Base-by-base conservation (phyloP, 1,140 invertebrate genomes). In the Stenopsyche tienmushanensis region DNA sequence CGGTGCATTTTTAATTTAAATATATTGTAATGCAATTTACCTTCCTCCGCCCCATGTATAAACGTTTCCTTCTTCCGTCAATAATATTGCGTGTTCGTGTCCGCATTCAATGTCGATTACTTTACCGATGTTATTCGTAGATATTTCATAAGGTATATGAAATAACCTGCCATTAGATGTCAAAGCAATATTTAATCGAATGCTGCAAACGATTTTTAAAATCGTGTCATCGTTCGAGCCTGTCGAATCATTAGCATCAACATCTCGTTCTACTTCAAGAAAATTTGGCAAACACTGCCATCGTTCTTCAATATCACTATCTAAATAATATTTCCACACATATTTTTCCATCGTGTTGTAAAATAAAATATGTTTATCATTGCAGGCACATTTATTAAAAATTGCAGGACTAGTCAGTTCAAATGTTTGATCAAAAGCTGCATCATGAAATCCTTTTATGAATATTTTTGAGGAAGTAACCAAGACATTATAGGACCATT, bases 11-110 rank as follows among this genome's bases (percentile, higher is more conserved):
- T 13, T 39, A 39, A 39, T 8, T 13, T 39, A 39, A n/a, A 39
- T 39, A 39, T 39, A 39, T 13, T n/a, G n/a, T 39, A 34, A 34
- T 34, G 29, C 29, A 34, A 34, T 78, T 76, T 83, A 93, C 90
- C 89, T 89, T 72, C 92, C 90, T 72, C 84, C 84, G 45, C 93
- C 93, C 85, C 88, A 92, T 13, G 86, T 87, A 72, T 89, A 93
- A 62, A 96, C 82, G 68, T 83, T 81, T 0, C 92, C 92, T 72
- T 81, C 79, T 64, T 84, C 81, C 57, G 89, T 86, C 1, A 95
- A 77, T 29, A 93, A 64, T 10, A 94, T 72, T 17, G 83, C 85
- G 77, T 95, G 92, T 75, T 94, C 91, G 74, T 88, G 86, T 2
- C 93, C 93, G 77, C 89, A 88, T 52, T 79, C 78, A 42, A 94